Evolutionary conservation across 2,888 invertebrate genomes (phyloP), one percentile per base, ranked within the genome.

Genomic region (Agapostemon virescens): DNA sequence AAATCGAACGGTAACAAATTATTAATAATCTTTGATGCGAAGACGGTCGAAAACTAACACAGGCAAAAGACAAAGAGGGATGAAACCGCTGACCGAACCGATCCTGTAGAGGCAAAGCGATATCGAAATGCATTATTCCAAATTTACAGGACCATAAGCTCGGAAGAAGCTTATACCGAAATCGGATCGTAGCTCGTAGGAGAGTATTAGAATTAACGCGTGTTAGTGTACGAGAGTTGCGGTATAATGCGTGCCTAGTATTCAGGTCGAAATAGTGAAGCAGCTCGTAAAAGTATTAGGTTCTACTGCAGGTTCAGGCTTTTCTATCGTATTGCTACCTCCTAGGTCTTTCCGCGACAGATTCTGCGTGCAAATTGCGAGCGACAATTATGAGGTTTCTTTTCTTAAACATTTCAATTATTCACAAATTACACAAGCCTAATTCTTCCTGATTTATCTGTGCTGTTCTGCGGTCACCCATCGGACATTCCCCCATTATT

Each of bases 81-180:
- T 15, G 36, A 26, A 45, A 20, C 38, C 38, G 6, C 6, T 30
- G 63, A 61, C 63, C 26, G 40, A 17, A 52, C 42, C 26, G 42
- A n/a, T 63, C 40, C 69, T 23, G 30, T 68, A 55, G 61, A 26
- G 40, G 30, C 33, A 67, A 84, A 84, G 79, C 70, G 77, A 85
- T 83, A 74, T 79, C 72, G 73, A 67, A 81, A 81, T 66, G 77
- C 69, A 64, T 71, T 71, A 74, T 69, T 66, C 74, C 71, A 66
- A 76, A 81, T 78, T 72, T 74, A 45, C 69, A 61, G 67, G 58
- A 72, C 74, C 42, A 78, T 81, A 85, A 85, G 81, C 85, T 83
- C 66, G 76, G 78, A 85, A 85, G 85, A 81, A 83, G 85, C 85
- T 85, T 85, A 85, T 68, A 77, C 68, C 45, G 67, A 76, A 81